Evolutionary conservation across 2,888 invertebrate species (phyloP).

Genomic region (Hyles lineata): DNA sequence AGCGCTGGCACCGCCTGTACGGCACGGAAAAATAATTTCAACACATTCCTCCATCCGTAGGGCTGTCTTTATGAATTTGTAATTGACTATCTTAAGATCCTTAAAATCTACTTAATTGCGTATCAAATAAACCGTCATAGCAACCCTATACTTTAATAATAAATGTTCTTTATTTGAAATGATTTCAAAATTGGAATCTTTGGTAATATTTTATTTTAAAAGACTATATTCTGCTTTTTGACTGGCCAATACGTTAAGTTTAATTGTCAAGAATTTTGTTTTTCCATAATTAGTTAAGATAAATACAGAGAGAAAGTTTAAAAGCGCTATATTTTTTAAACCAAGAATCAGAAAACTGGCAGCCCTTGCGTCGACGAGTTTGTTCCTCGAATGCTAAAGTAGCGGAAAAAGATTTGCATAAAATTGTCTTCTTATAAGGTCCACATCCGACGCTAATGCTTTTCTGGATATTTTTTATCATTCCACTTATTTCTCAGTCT

Average conservation of each 20-base stretch:
- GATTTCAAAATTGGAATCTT: not conserved
- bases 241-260: not conserved
- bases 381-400: slow-evolving; percentile 75
- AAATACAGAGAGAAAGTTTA: not conserved
- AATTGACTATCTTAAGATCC: not conserved
- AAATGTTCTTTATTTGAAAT: too few species aligned
- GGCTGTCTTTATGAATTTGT: slow-evolving; percentile 45
- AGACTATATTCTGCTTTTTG: too few species aligned
- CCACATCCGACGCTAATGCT: slow-evolving; percentile 53
- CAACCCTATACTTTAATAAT: too few species aligned
- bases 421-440: slow-evolving; percentile 79
- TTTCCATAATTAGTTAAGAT: not conserved
- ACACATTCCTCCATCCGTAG: slow-evolving; percentile 45
- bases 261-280: not conserved
- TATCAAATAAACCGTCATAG: too few species aligned
- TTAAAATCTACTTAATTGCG: not conserved
- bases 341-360: slow-evolving; percentile 31
- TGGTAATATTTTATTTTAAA: too few species aligned
- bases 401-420: slow-evolving; percentile 81
- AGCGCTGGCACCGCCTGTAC: slow-evolving; percentile 39
- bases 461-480: slow-evolving; percentile 49
- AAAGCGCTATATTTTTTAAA: not conserved
- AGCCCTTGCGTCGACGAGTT: slow-evolving; percentile 61
- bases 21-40: slow-evolving; percentile 55
- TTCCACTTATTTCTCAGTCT: slow-evolving; percentile 41